phyloP scores from a whole-genome alignment of 1,140 invertebrate genomes.

The Steinernema khuongi region DNA sequence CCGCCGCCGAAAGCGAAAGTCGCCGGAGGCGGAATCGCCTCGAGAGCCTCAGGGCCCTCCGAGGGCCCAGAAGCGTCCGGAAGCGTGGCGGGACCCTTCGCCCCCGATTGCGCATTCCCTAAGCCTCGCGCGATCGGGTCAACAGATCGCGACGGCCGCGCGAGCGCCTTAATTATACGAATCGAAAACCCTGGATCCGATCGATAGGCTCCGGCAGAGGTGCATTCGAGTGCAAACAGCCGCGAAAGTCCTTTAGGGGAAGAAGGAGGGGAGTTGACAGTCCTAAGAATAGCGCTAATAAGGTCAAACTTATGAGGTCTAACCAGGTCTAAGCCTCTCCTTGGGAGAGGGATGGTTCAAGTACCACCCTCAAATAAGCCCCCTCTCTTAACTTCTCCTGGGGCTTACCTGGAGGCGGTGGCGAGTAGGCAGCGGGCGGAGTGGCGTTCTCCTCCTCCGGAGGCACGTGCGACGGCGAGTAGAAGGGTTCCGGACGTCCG shows the following conservation, averaged over 20 bases:
- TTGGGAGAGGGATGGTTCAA: too few species aligned
- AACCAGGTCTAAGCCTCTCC: too few species aligned
- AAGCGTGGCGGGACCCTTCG: too few species aligned
- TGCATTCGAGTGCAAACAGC: background rate
- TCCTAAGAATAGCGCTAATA: too few species aligned
- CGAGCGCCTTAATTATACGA: background rate
- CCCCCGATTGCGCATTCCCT: background rate
- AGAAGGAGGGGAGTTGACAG: too few species aligned
- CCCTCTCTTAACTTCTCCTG: too few species aligned
- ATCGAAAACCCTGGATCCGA: conserved; percentile 1
- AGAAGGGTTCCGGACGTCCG: background rate
- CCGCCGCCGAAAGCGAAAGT: conserved; percentile 16
- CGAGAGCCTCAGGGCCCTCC: too few species aligned
- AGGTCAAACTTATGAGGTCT: too few species aligned
- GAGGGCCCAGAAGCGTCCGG: background rate
- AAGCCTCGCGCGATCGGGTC: background rate
- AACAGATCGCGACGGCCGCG: background rate
- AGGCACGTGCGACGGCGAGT: background rate
- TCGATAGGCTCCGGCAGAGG: background rate
- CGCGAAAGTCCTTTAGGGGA: too few species aligned
- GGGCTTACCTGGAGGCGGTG: conserved; percentile 4
- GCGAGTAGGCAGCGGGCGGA: background rate
- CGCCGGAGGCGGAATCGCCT: background rate
- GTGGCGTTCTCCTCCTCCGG: background rate
- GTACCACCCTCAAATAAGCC: too few species aligned